Evolutionary conservation across 2,888 invertebrate genomes (phyloP), one percentile per base, ranked within the genome.

Genomic region (Brenthis daphne): DNA sequence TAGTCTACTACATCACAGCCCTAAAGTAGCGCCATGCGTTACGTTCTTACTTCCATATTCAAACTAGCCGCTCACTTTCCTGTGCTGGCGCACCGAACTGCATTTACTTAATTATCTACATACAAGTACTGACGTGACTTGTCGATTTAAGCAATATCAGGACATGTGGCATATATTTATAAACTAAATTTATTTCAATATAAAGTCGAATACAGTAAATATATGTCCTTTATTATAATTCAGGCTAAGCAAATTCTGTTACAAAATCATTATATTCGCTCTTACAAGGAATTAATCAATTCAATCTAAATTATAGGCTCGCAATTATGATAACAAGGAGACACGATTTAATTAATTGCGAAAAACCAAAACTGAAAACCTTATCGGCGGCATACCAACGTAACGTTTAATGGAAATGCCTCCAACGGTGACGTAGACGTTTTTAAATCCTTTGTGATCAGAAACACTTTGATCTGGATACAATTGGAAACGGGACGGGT

Each of bases 401-500:
- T 82, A 81, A 85, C 84, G 86, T 88, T 89, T 88, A 88, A 88
- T 86, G 83, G 73, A 72, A 75, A 74, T 71, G 71, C 80, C 80
- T 77, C 74, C 76, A 75, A 77, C 77, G 82, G 80, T 85, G 86
- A 85, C 85, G 85, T 77, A 80, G 82, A 74, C 84, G 82, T 87
- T 90, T 88, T 87, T 82, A 84, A 87, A 85, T 84, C 86, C 88
- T 89, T 89, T 89, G 89, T 88, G 82, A 82, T 82, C 80, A 77
- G 80, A 87, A 86, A 86, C 86, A 85, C 88, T 89, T 89, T 89
- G 88, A 88, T 88, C 83, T 81, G 76, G 80, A 79, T 76, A 80
- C 82, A 83, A 83, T 84, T 82, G 81, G 78, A 73, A 83, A 83
- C 82, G 79, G 78, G 72, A 66, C 84, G 83, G 86, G 86, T 87